A percentile compares a stretch with the other conserved stretches of the same genome.
Evolutionary conservation across 2,797 vertebrate genomes (phyloP).

Genomic region (Melanotaenia maccullochi): DNA sequence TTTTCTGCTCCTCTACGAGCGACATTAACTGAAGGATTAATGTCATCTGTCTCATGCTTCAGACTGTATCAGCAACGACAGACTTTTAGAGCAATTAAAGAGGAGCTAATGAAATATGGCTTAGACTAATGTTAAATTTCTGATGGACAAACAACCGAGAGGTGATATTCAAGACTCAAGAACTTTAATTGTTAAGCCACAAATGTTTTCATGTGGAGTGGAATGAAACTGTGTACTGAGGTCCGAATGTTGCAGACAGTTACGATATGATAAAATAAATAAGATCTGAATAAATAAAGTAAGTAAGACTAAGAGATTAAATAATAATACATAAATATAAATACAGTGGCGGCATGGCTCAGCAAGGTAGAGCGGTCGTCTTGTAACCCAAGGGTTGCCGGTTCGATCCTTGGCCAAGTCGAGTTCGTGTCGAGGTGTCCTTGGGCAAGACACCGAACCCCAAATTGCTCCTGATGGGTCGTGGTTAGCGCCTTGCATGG

Average conservation of each 20-base stretch:
- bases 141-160: background rate
- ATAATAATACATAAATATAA: background rate
- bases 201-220: background rate
- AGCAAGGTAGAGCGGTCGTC: too few species aligned
- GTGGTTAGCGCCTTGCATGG: too few species aligned
- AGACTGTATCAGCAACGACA: constrained; percentile 23
- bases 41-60: constrained; percentile 42
- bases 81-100: constrained; percentile 30
- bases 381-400: too few species aligned
- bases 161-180: background rate
- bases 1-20: constrained; percentile 31
- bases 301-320: too few species aligned
- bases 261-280: background rate
- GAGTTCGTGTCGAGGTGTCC: too few species aligned
- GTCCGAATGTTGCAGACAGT: too few species aligned
- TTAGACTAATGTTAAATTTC: constrained; percentile 1
- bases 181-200: too few species aligned
- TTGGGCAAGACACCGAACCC: too few species aligned
- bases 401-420: too few species aligned
- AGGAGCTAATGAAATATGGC: constrained; percentile 23
- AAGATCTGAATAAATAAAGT: background rate
- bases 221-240: background rate
- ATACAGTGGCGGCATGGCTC: background rate
- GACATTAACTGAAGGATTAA: constrained; percentile 70
- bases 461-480: too few species aligned